Percentiles rank a stretch among this genome's conserved stretches.
Conservation (phyloP, 2,797 vertebrate species). For the Graptemys geographica region DNA sequence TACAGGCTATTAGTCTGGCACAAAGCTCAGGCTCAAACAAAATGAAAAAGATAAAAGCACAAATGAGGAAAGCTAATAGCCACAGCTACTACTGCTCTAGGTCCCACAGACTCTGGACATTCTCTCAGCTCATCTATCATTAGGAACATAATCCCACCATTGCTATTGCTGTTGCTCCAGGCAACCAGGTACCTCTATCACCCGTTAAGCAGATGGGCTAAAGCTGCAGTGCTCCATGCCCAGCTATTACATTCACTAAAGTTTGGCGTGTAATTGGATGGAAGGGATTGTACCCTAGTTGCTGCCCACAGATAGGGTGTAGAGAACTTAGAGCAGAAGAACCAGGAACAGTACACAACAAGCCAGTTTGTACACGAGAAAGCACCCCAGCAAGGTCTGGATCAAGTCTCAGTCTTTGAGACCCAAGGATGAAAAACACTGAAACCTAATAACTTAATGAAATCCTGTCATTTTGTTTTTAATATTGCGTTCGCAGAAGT, state of each 20-base stretch:
- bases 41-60: slow-evolving; percentile 58
- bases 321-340: not conserved
- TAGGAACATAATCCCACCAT: not conserved
- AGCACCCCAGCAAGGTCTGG: not conserved
- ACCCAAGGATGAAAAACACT: not conserved
- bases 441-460: slow-evolving; percentile 29
- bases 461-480: slow-evolving; percentile 19
- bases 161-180: not conserved
- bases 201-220: not conserved
- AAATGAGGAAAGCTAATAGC: slow-evolving; percentile 29
- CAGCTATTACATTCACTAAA: not conserved
- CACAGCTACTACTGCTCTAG: not conserved
- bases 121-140: not conserved
- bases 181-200: not conserved
- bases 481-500: slow-evolving; percentile 12
- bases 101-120: not conserved
- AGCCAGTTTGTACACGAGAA: not conserved
- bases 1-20: slow-evolving; percentile 65
- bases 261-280: not conserved
- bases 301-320: not conserved
- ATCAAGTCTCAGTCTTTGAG: not conserved
- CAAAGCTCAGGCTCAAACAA: slow-evolving; percentile 34
- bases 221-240: slow-evolving; percentile 1
- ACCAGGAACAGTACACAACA: not conserved
- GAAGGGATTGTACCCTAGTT: not conserved